Evolutionary conservation across 2,113 vertebrate genomes (phyloP).

Genomic region (Origma solitaria): DNA sequence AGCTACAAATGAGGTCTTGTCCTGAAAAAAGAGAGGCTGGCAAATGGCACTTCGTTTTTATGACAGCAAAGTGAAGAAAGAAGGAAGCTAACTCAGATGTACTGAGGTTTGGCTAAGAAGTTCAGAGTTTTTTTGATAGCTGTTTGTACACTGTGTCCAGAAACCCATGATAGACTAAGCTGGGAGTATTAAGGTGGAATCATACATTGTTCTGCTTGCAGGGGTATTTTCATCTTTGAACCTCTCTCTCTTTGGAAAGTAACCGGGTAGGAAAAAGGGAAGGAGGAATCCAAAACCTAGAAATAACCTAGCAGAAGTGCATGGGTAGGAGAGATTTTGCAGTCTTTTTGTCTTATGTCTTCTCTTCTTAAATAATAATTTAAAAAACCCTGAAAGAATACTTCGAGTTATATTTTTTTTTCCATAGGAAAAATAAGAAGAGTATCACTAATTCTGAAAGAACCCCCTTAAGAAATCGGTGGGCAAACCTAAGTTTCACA

Average conservation of each 20-base stretch:
- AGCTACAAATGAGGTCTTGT: constrained; percentile 27
- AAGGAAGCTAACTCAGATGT: not conserved
- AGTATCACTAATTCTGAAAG: not conserved
- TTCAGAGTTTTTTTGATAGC: not conserved
- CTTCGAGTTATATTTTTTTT: not conserved
- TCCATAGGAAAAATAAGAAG: not conserved
- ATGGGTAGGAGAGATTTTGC: not conserved
- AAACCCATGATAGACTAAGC: not conserved
- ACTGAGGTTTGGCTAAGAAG: not conserved
- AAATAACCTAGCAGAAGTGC: not conserved
- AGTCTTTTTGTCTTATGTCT: not conserved
- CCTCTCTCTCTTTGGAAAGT: not conserved
- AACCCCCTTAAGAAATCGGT: not conserved
- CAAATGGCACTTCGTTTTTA: not conserved
- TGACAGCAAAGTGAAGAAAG: not conserved
- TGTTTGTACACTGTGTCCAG: not conserved
- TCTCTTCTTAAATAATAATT: not conserved
- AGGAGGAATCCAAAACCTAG: not conserved
- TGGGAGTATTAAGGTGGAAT: not conserved
- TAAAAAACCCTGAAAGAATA: not conserved
- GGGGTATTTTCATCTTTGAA: not conserved
- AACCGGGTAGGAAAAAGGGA: not conserved
- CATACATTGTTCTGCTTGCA: not conserved
- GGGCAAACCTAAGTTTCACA: not conserved
- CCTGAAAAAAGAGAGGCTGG: constrained; percentile 21